Conservation (phyloP, 64 coral and sea anemone species). For the Stichodactyla helianthus region DNA sequence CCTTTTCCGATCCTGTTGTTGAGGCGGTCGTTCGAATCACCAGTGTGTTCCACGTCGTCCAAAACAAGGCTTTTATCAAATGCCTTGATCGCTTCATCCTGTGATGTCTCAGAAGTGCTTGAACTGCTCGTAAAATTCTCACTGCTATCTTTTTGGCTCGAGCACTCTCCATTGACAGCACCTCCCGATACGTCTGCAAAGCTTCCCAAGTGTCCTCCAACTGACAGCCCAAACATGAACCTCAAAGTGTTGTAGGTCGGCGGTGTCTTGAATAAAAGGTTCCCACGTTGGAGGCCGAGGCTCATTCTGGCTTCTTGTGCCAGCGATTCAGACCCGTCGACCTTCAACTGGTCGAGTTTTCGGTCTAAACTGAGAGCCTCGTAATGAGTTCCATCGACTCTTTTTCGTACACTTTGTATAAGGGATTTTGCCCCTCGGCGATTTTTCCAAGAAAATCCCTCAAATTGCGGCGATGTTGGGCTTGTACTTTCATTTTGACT, state of each 20-base stretch:
- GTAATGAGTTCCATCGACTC: not conserved
- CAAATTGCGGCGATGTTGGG: not conserved
- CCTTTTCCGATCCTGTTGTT: not conserved
- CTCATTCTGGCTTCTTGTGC: not conserved
- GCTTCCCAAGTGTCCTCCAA: conserved; percentile 12
- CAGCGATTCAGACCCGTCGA: not conserved
- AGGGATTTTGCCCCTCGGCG: not conserved
- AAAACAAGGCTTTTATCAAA: not conserved
- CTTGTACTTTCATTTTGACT: not conserved
- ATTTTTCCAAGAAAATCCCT: conserved; percentile 3
- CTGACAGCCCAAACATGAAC: conserved; percentile 15
- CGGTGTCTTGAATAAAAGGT: conserved; percentile 7
- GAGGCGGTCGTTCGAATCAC: not conserved
- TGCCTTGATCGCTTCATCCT: not conserved
- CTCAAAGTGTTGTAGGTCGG: conserved; percentile 5
- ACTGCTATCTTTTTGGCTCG: not conserved
- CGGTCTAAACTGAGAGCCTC: conserved; percentile 13
- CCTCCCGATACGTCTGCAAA: not conserved
- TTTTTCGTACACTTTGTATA: conserved; percentile 21
- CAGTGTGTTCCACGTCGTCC: not conserved
- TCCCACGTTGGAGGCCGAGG: conserved; percentile 6
- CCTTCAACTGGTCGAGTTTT: not conserved
- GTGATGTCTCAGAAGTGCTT: not conserved
- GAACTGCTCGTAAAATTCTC: not conserved
- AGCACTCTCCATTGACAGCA: not conserved